Evolutionary conservation across 2,888 invertebrate species (phyloP), one percentile per base, ranked within the genome.

Genomic region (Aphidius colemani): DNA sequence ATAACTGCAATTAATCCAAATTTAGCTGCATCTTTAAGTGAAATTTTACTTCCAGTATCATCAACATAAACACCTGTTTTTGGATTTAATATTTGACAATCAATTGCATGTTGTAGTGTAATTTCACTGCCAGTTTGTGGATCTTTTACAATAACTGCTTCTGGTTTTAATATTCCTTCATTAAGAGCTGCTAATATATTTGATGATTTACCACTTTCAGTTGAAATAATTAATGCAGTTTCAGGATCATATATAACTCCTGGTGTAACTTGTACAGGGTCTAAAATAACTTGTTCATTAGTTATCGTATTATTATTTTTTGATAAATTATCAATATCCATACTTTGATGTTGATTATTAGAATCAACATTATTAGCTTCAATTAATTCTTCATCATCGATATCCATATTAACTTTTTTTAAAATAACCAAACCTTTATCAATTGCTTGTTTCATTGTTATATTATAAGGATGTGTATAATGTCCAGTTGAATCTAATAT

Each of bases 201-300:
- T 71, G 88, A 87, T 0, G 91, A 89, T 76, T 88, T 85, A 44
- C 90, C 90, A 9, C 86, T 88, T 62, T 89, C 87, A 1, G 91
- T 89, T 59, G 90, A 89, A 73, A 91, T 89, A 9, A 94, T 88
- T 65, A 90, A 81, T 3, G 91, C 89, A 9, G 91, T 90, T 1
- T 89, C 86, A 0, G 94, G 93, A 81, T 94, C 92, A 78, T 90
- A 93, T 68, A 92, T 91, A 6, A 91, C 84, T 7, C 91, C 92
- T 0, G 89, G 88, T 41, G 86, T 84, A 58, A 93, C 86, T 83
- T 91, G 89, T 8, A 93, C 83, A 0, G 92, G 92, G 78, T 92
- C 90, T 18, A 84, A 84, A 57, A 72, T 72, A 1, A 74, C 74
- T 53, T 77, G 79, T 49, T 83, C 82, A 53, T 85, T 85, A 7